Percentiles rank a stretch among this genome's conserved stretches.
These are phyloP conservation scores for Eleutherodactylus coqui DNA, from an alignment of 2,797 vertebrate genomes.

Conservation along the genomic window DNA sequence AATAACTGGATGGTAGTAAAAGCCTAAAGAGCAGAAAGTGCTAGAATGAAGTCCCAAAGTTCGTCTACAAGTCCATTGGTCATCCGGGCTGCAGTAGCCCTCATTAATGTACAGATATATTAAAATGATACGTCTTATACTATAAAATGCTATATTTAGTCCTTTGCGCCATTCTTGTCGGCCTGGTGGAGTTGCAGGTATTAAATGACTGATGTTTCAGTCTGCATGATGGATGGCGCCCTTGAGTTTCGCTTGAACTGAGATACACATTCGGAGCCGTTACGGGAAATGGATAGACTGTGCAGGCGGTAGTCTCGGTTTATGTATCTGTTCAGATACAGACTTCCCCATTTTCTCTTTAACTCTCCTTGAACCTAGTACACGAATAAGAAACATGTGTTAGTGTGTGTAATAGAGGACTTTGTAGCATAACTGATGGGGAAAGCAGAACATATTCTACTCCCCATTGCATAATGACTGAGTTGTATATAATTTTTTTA, in stretches of 20 bases:
- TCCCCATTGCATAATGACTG: not conserved
- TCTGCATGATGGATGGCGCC: constrained; percentile 89
- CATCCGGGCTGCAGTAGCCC: constrained; percentile 49
- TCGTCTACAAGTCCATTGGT: constrained; percentile 17
- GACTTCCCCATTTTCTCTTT: constrained; percentile 84
- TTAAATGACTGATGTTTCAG: constrained; percentile 84
- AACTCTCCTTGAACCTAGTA: constrained; percentile 90
- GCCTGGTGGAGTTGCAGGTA: not conserved
- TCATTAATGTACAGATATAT: constrained; percentile 51
- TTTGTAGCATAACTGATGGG: not conserved
- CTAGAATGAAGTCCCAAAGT: constrained; percentile 30
- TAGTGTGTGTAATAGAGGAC: not conserved
- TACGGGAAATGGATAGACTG: constrained; percentile 77
- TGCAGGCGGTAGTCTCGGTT: constrained; percentile 77
- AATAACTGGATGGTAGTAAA: constrained; percentile 42
- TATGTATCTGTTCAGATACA: constrained; percentile 74
- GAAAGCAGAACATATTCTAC: not conserved
- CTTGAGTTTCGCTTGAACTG: constrained; percentile 78
- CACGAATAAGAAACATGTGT: not conserved
- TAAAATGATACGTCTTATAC: constrained; percentile 64
- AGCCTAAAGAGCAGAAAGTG: constrained; percentile 35
- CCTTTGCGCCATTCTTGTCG: constrained; percentile 30
- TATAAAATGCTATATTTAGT: constrained; percentile 58
- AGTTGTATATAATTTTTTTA: no score
- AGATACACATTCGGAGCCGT: constrained; percentile 76